Evolutionary conservation across 1,140 invertebrate species (phyloP).

Genomic region (Drosophila suzukii): DNA sequence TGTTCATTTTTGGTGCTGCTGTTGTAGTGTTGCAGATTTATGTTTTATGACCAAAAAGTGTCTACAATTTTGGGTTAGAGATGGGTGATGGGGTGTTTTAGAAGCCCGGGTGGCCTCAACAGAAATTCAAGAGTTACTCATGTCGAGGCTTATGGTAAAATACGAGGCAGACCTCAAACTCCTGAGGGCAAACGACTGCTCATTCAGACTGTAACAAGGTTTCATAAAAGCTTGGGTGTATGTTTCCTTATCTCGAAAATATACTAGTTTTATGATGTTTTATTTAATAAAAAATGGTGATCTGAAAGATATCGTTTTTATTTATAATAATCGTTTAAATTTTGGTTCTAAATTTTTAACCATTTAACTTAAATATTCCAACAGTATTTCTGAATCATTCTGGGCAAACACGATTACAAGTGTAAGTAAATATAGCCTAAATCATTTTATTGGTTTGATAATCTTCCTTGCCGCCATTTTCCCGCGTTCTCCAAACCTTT

Average conservation of each 20-base stretch:
- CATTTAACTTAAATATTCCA: too few species aligned
- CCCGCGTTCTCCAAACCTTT: neutral
- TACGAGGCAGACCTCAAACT: constrained; percentile 6
- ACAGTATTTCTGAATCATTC: too few species aligned
- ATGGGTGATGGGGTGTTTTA: constrained; percentile 7
- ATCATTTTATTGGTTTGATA: constrained; percentile 20
- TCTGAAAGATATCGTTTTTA: too few species aligned
- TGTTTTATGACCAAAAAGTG: constrained; percentile 65
- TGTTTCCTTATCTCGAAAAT: neutral
- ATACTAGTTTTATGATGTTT: too few species aligned
- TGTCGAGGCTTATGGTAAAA: constrained; percentile 38
- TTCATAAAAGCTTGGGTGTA: neutral
- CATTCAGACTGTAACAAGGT: neutral
- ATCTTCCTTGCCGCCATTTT: constrained; percentile 22
- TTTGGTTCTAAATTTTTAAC: too few species aligned
- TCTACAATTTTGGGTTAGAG: constrained; percentile 39
- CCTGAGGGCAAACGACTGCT: neutral
- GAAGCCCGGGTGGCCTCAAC: constrained; percentile 14
- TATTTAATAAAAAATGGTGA: too few species aligned
- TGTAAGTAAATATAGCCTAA: constrained; percentile 16
- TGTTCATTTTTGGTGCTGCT: constrained; percentile 18
- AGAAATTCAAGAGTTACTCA: constrained; percentile 37
- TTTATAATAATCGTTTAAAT: neutral
- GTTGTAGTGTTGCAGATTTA: constrained; percentile 61
- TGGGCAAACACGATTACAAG: constrained; percentile 8